phyloP scores from a whole-genome alignment of 2,888 invertebrate species.

The Cinara cedri region DNA sequence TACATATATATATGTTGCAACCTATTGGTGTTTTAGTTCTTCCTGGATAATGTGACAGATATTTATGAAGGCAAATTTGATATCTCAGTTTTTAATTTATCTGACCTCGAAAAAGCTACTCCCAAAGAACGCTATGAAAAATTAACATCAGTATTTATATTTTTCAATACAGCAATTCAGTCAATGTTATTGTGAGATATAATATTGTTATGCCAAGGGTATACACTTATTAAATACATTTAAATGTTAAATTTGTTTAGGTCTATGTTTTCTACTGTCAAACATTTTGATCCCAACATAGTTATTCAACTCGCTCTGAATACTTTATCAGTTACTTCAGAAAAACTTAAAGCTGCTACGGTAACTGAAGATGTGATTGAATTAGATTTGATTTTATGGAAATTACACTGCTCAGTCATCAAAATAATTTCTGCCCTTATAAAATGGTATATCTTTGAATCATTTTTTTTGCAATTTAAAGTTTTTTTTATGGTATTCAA shows the following conservation, averaged over 20 bases:
- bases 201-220: neutral
- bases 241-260: slow-evolving; percentile 42
- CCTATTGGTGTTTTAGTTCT: slow-evolving; percentile 21
- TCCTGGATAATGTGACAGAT: neutral
- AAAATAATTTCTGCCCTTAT: slow-evolving; percentile 57
- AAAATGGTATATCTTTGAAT: slow-evolving; percentile 47
- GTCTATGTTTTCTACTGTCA: slow-evolving; percentile 56
- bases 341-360: slow-evolving; percentile 40
- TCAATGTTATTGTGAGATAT: slow-evolving; percentile 57
- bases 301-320: slow-evolving; percentile 54
- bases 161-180: slow-evolving; percentile 48
- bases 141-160: slow-evolving; percentile 42
- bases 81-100: slow-evolving; percentile 36
- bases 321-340: slow-evolving; percentile 55
- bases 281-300: slow-evolving; percentile 55
- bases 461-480: neutral
- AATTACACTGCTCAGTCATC: slow-evolving; percentile 54
- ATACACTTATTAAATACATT: neutral
- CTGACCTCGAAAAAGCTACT: slow-evolving; percentile 29
- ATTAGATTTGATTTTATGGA: slow-evolving; percentile 54
- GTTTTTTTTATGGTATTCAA: neutral
- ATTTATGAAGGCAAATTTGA: slow-evolving; percentile 48
- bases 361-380: slow-evolving; percentile 57
- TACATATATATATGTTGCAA: neutral
- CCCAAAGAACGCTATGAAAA: slow-evolving; percentile 54